Conservation (phyloP, 2,888 invertebrate species). For the Epistrophella euchroma region DNA sequence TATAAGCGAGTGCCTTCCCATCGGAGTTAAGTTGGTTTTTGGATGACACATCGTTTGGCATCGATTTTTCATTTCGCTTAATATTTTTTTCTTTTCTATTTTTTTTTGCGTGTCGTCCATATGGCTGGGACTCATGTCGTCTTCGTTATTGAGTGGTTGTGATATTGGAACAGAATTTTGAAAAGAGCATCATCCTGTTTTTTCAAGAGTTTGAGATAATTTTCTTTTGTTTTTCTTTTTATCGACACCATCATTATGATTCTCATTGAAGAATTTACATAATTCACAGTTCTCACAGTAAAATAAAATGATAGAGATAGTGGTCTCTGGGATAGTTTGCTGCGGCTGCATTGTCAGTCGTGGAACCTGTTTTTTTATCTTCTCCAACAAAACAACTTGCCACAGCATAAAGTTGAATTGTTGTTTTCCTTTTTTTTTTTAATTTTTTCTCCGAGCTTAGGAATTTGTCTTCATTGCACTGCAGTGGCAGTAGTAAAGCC, state of each 20-base stretch:
- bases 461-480: conserved; percentile 56
- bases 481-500: conserved; percentile 10
- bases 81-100: conserved; percentile 19
- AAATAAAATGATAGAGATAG: conserved; percentile 58
- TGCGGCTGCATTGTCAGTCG: conserved; percentile 62
- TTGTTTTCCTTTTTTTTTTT: conserved; percentile 54
- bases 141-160: conserved; percentile 49
- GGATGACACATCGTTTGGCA: conserved; percentile 70
- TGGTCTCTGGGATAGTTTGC: conserved; percentile 51
- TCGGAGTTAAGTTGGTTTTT: conserved; percentile 46
- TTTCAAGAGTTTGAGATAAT: conserved; percentile 5
- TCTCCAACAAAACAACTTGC: conserved; percentile 48
- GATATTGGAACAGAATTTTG: conserved; percentile 6
- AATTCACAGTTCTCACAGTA: conserved; percentile 66
- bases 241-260: conserved; percentile 48
- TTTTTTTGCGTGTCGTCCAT: conserved; percentile 60
- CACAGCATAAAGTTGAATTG: conserved; percentile 60
- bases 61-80: conserved; percentile 70
- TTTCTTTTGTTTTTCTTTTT: conserved; percentile 32
- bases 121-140: conserved; percentile 36
- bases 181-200: background rate
- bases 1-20: conserved; percentile 31
- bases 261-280: conserved; percentile 65
- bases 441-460: conserved; percentile 50
- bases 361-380: conserved; percentile 67